These are phyloP conservation scores for Cheiracanthium punctorium DNA, from an alignment of 2,888 invertebrate genomes.

Conservation along the genomic window DNA sequence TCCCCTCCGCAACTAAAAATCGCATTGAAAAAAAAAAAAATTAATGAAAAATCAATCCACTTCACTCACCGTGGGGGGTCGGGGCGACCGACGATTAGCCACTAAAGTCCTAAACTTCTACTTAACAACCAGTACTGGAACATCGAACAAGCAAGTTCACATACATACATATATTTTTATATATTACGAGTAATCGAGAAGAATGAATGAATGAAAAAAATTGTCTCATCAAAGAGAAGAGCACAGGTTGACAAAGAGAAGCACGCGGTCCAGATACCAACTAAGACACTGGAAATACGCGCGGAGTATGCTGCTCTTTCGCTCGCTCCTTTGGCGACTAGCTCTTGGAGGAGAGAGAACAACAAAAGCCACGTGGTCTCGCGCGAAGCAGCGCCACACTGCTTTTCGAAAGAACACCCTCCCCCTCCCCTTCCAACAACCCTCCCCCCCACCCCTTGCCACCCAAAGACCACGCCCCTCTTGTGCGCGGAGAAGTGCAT, in stretches of 20 bases:
- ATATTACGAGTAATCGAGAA: too few relatives aligned
- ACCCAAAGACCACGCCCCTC: background rate
- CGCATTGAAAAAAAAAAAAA: too few relatives aligned
- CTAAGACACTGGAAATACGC: conserved; percentile 1
- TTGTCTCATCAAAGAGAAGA: background rate
- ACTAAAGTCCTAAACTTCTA: conserved; percentile 5
- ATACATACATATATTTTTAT: background rate
- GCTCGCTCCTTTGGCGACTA: conserved; percentile 10
- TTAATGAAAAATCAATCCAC: too few relatives aligned
- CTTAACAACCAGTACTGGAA: background rate
- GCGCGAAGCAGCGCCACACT: background rate
- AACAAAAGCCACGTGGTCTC: conserved; percentile 17
- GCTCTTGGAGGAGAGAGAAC: background rate
- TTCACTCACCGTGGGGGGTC: background rate
- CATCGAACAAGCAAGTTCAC: conserved; percentile 3
- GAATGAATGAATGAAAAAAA: background rate
- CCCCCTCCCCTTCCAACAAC: too few relatives aligned
- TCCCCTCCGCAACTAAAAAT: too few relatives aligned
- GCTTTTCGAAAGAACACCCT: too few relatives aligned
- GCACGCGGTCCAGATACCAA: background rate
- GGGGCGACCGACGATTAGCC: too few relatives aligned
- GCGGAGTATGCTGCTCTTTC: conserved; percentile 12
- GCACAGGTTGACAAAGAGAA: background rate
- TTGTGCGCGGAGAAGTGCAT: conserved; percentile 3
- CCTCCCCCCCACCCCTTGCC: background rate